These are phyloP conservation scores for Apteryx owenii DNA, from an alignment of 2,113 vertebrate genomes.

Conservation along the genomic window DNA sequence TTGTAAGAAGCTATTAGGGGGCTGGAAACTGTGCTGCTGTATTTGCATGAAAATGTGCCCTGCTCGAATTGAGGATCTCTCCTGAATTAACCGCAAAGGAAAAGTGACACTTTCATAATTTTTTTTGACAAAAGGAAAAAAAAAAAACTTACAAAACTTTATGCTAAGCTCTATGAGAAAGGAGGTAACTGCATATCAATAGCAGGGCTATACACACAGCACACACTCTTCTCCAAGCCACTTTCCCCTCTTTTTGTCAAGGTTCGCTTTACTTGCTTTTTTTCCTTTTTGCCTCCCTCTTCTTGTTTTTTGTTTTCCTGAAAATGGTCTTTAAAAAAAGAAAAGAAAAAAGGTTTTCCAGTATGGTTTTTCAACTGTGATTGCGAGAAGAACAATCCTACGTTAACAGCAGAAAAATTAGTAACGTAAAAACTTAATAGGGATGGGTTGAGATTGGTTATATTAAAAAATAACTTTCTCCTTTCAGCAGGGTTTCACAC, in stretches of 20 bases:
- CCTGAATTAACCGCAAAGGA: constrained; percentile 85
- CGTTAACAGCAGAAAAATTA: background rate
- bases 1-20: constrained; percentile 99
- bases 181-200: constrained; percentile 51
- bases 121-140: constrained; percentile 79
- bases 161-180: constrained; percentile 62
- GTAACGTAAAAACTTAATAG: background rate
- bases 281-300: background rate
- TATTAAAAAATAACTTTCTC: background rate
- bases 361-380: background rate
- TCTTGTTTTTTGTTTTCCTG: accelerated
- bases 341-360: background rate
- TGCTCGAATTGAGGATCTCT: constrained; percentile 88
- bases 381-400: background rate
- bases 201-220: background rate
- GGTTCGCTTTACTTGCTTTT: background rate
- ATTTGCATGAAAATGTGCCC: constrained; percentile 99
- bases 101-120: constrained; percentile 92
- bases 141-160: constrained; percentile 77
- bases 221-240: background rate
- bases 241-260: background rate
- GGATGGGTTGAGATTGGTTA: background rate
- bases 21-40: constrained; percentile 88
- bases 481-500: constrained; percentile 7
- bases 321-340: background rate